phyloP scores from a whole-genome alignment of 1,140 invertebrate genomes.

The Myzus persicae region DNA sequence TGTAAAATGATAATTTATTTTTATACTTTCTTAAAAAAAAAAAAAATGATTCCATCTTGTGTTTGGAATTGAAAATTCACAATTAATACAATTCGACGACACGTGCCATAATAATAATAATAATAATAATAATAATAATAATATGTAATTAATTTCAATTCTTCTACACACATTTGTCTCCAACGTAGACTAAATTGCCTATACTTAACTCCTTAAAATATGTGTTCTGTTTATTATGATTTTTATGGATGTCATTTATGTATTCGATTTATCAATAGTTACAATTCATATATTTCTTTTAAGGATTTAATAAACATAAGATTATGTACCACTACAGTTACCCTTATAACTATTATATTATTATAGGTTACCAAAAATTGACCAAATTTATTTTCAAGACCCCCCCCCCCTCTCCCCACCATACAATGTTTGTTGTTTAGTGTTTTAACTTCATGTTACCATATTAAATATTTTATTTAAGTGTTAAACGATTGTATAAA shows the following conservation, averaged over 20 bases:
- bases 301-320: not conserved
- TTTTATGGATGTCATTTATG: too few relatives aligned
- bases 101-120: not conserved
- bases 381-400: not conserved
- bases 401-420: too few relatives aligned
- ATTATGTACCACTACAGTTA: not conserved
- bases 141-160: not conserved
- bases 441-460: too few relatives aligned
- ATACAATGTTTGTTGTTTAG: too few relatives aligned
- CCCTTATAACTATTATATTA: not conserved
- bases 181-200: not conserved
- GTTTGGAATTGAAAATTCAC: not conserved
- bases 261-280: not conserved
- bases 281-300: not conserved
- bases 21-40: not conserved
- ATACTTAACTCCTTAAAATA: not conserved
- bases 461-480: too few relatives aligned
- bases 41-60: not conserved
- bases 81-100: not conserved
- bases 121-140: not conserved
- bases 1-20: not conserved
- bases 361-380: not conserved
- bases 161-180: not conserved
- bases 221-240: not conserved
- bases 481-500: not conserved